Conservation (phyloP, 2,888 invertebrate genomes). For the Aporophyla nigra region DNA sequence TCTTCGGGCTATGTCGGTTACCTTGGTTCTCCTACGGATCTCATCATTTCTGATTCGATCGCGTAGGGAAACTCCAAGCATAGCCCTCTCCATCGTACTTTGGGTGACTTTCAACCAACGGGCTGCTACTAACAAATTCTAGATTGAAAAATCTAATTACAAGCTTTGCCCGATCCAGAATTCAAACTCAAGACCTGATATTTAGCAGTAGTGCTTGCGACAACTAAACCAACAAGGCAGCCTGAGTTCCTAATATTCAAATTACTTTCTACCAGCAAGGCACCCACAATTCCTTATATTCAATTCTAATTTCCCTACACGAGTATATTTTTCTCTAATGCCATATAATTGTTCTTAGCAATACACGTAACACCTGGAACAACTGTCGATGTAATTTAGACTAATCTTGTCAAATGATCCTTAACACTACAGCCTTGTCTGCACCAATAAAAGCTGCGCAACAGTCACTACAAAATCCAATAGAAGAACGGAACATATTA, state of each 20-base stretch:
- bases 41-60: no score
- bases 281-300: neutral
- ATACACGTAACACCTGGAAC: neutral
- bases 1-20: no score
- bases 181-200: neutral
- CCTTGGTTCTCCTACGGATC: no score
- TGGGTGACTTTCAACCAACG: no score
- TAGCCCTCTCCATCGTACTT: no score
- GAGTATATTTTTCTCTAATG: no score
- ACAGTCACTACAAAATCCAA: neutral
- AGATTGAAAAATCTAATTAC: neutral
- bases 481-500: slow-evolving; percentile 10
- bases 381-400: neutral
- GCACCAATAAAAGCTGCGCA: neutral
- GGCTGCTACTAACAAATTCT: no score
- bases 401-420: neutral
- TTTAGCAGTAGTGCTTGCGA: neutral
- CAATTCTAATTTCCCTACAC: neutral
- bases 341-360: neutral
- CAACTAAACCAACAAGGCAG: neutral
- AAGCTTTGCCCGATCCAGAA: neutral
- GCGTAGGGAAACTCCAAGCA: no score
- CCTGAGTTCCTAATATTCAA: neutral
- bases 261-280: no score
- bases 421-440: neutral